These are phyloP conservation scores for Melanotaenia boesemani DNA, from an alignment of 2,797 vertebrate genomes.

Conservation along the genomic window DNA sequence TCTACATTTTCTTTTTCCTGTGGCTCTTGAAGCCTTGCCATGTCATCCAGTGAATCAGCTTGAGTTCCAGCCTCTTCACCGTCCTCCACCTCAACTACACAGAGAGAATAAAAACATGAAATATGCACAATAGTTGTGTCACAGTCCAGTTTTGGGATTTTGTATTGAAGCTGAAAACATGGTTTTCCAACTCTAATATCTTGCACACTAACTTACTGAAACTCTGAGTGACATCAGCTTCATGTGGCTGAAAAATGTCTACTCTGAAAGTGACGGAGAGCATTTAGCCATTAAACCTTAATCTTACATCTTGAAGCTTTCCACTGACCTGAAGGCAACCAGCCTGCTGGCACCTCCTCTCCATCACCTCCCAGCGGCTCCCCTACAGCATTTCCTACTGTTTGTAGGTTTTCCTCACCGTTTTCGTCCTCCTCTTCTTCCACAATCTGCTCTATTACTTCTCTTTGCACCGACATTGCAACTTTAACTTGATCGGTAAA, in stretches of 20 bases:
- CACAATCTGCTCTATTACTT: not conserved
- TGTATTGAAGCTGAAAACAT: not conserved
- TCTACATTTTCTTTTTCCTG: not conserved
- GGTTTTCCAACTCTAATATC: too few relatives aligned
- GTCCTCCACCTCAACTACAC: not conserved
- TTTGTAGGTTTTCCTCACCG: not conserved
- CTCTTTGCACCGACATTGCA: slow-evolving; percentile 49
- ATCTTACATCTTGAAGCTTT: too few relatives aligned
- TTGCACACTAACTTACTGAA: too few relatives aligned
- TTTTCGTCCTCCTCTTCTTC: not conserved
- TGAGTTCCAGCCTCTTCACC: slow-evolving; percentile 18
- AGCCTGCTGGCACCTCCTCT: not conserved
- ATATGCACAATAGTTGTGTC: not conserved
- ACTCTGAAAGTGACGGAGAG: too few relatives aligned
- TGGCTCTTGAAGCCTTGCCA: not conserved
- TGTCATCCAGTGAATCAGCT: not conserved
- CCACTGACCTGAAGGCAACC: slow-evolving; percentile 24
- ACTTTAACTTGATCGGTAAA: not conserved
- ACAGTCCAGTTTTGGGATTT: too few relatives aligned
- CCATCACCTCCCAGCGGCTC: slow-evolving; percentile 32
- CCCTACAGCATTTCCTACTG: not conserved
- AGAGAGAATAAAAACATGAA: not conserved
- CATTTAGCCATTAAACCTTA: too few relatives aligned
- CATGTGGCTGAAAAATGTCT: too few relatives aligned
- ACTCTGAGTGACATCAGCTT: too few relatives aligned